These are phyloP conservation scores for Ephestia elutella DNA, from an alignment of 1,140 invertebrate species.

Conservation along the genomic window DNA sequence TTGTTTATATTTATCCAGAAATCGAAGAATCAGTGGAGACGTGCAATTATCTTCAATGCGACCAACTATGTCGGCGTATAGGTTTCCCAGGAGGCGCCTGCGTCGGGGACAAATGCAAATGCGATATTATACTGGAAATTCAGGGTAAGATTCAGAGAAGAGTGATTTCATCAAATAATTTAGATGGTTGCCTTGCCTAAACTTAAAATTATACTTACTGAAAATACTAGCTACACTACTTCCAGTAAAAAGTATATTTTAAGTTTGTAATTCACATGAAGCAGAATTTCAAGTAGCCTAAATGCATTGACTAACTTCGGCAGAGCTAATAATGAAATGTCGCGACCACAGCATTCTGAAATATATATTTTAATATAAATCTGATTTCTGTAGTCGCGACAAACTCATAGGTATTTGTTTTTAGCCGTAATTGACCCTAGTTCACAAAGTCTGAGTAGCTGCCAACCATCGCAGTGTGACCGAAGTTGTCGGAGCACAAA, in stretches of 20 bases:
- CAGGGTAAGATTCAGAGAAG: background rate
- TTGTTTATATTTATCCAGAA: background rate
- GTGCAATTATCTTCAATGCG: conserved; percentile 13
- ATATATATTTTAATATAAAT: too few relatives aligned
- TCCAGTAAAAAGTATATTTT: too few relatives aligned
- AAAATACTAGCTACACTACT: too few relatives aligned
- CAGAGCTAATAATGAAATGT: too few relatives aligned
- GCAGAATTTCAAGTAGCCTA: too few relatives aligned
- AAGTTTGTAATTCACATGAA: too few relatives aligned
- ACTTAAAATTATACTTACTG: too few relatives aligned
- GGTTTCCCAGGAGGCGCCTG: conserved; percentile 15
- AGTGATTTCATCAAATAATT: too few relatives aligned
- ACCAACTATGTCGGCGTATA: conserved; percentile 14
- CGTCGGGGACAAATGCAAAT: conserved; percentile 21
- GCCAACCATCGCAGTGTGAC: background rate
- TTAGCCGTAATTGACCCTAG: background rate
- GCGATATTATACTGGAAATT: conserved; percentile 10
- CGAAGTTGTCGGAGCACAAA: conserved; percentile 14
- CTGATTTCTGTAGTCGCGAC: too few relatives aligned
- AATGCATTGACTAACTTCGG: too few relatives aligned
- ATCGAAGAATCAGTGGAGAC: background rate
- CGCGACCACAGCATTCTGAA: too few relatives aligned
- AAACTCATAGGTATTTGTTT: background rate
- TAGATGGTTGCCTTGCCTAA: too few relatives aligned
- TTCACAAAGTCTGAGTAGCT: background rate